These are phyloP conservation scores for Dissostichus mawsoni DNA, from an alignment of 2,113 vertebrate species.

Conservation along the genomic window DNA sequence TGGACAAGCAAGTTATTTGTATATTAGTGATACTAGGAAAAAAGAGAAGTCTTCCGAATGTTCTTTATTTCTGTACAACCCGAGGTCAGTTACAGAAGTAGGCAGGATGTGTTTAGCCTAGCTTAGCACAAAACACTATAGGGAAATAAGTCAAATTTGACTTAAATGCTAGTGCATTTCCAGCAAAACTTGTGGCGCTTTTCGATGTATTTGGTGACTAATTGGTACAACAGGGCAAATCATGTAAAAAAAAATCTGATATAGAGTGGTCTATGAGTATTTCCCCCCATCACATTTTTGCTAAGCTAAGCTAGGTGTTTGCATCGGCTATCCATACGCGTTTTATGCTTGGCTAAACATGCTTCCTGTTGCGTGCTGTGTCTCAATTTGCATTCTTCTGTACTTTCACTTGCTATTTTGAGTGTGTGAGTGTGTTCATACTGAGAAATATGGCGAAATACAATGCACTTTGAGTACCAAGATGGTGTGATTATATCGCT, in stretches of 20 bases:
- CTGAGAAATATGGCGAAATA: too few species aligned
- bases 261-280: background rate
- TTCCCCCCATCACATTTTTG: background rate
- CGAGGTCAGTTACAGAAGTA: background rate
- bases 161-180: background rate
- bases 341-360: background rate
- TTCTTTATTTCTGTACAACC: background rate
- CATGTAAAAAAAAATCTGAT: background rate
- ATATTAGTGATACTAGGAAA: background rate
- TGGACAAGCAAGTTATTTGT: slow-evolving; percentile 1
- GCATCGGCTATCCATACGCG: background rate
- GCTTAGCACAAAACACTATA: background rate
- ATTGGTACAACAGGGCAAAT: background rate
- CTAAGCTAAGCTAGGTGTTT: background rate
- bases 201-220: background rate
- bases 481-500: too few species aligned
- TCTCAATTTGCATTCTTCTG: too few species aligned
- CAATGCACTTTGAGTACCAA: too few species aligned
- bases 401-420: too few species aligned
- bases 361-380: background rate
- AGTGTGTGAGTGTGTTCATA: too few species aligned
- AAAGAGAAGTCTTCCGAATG: background rate
- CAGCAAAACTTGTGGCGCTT: background rate
- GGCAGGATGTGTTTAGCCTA: slow-evolving; percentile 4
- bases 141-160: background rate